These are phyloP conservation scores for Ips nitidus DNA, from an alignment of 1,140 invertebrate genomes.

Conservation along the genomic window DNA sequence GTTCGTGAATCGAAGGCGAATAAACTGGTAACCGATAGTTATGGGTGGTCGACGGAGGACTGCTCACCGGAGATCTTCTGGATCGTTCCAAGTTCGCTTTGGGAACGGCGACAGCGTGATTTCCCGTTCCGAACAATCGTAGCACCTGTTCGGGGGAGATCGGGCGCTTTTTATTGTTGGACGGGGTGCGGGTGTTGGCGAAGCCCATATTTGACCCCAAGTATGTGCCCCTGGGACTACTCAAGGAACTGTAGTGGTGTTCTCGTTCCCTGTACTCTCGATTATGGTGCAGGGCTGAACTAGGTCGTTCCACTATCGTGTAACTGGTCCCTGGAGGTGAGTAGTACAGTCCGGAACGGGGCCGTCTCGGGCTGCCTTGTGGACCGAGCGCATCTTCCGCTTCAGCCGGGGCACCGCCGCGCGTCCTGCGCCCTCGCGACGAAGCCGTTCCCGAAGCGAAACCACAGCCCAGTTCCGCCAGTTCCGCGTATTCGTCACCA, in stretches of 20 bases:
- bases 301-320: constrained; percentile 79
- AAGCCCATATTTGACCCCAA: constrained; percentile 61
- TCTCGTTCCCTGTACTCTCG: constrained; percentile 50
- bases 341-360: constrained; percentile 65
- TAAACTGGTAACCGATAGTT: constrained; percentile 45
- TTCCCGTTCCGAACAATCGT: constrained; percentile 61
- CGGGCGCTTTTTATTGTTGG: constrained; percentile 65
- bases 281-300: constrained; percentile 70
- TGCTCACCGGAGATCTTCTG: constrained; percentile 69
- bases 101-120: constrained; percentile 26
- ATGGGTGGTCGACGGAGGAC: constrained; percentile 70
- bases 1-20: constrained; percentile 61
- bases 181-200: constrained; percentile 41
- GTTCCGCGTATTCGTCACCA: constrained; percentile 60
- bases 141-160: constrained; percentile 80
- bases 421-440: constrained; percentile 46
- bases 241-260: constrained; percentile 54
- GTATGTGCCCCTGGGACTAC: constrained; percentile 59
- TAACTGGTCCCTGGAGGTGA: constrained; percentile 76
- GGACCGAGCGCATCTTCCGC: constrained; percentile 53
- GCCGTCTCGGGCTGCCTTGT: constrained; percentile 49
- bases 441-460: constrained; percentile 53
- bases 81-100: constrained; percentile 50
- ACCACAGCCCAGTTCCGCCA: constrained; percentile 53
- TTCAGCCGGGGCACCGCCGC: constrained; percentile 51